Base-by-base conservation (phyloP, 2,797 vertebrate species). In the Ptychobarbus kaznakovi region DNA sequence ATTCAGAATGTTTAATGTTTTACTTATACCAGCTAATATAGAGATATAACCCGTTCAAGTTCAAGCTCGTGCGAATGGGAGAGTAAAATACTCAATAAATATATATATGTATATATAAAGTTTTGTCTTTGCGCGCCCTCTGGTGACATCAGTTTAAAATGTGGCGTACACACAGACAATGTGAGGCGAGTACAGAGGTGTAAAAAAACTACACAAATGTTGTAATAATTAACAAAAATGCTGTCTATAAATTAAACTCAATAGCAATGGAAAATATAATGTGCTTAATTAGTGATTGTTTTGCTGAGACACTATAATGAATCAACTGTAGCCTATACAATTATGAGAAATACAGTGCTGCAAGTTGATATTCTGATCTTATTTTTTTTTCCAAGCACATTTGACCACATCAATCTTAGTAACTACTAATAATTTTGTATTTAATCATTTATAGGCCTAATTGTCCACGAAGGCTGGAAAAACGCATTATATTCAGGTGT, bases 111-210 rank as follows among this genome's bases (percentile, higher is more conserved):
- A 25, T 25, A n/a, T 61, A 12, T 58, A 11, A 0, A n/a, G 1
- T 13, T 12, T 53, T 15, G 63, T 77, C 46, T 68, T 77, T 42
- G n/a, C 49, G 35, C 74, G 73, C 63, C 82, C 61, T 66, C 82
- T 84, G 35, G 63, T 11, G 61, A 10, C 16, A 22, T 12, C 13
- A 4, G 2, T 66, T 25, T 38, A 66, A 40, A 53, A 16, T 51
- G 15, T n/a, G 25, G 18, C 20, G 20, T n/a, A 40, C 22, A 40
- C 11, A 16, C 15, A 42, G 4, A 10, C n/a, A 28, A 63, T 40
- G 2, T 35, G 18, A 38, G 1, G 4, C 0, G 28, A 15, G 56
- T 25, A 78, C 3, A 40, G 6, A 38, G 4, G 16, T 32, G 42
- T 51, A 16, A 28, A 74, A 49, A 10, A 1, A 18, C 1, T 28